A percentile compares a stretch with the other conserved stretches of the same genome.
phyloP scores from a whole-genome alignment of 2,797 vertebrate species.

The Champsocephalus esox region DNA sequence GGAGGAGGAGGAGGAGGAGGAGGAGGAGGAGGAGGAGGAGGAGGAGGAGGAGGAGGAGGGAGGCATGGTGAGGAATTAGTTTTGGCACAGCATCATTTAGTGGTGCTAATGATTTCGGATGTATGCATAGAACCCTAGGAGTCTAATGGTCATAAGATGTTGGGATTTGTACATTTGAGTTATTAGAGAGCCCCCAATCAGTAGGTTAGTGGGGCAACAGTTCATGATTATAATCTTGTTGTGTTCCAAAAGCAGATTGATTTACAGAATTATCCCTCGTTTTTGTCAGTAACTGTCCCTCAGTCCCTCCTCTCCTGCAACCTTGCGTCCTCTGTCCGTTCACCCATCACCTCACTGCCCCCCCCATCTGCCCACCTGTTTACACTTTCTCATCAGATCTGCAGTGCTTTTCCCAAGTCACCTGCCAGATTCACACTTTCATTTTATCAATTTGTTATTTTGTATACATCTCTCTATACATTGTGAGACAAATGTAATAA shows the following conservation, averaged over 20 bases:
- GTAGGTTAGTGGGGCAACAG: neutral
- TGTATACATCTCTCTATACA: neutral
- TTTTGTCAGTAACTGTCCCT: neutral
- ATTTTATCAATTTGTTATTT: neutral
- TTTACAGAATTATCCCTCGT: neutral
- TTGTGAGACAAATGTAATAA: neutral
- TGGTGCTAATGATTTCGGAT: constrained; percentile 27
- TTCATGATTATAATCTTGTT: neutral
- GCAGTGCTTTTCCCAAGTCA: neutral
- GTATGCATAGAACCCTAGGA: neutral
- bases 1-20: constrained; percentile 1
- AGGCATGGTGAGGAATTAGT: constrained; percentile 9
- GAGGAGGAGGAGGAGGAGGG: constrained; percentile 1
- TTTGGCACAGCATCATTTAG: constrained; percentile 4
- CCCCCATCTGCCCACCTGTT: neutral
- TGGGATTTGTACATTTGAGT: neutral
- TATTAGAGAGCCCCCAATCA: neutral
- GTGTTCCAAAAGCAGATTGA: neutral
- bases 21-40: constrained; percentile 17
- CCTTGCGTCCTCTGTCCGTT: neutral
- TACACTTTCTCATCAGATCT: neutral
- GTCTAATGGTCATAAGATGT: neutral
- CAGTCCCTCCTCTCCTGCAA: neutral
- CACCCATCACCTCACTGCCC: neutral
- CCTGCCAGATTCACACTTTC: neutral